Base-by-base conservation (phyloP, 2,113 vertebrate genomes). In the Apus apus region DNA sequence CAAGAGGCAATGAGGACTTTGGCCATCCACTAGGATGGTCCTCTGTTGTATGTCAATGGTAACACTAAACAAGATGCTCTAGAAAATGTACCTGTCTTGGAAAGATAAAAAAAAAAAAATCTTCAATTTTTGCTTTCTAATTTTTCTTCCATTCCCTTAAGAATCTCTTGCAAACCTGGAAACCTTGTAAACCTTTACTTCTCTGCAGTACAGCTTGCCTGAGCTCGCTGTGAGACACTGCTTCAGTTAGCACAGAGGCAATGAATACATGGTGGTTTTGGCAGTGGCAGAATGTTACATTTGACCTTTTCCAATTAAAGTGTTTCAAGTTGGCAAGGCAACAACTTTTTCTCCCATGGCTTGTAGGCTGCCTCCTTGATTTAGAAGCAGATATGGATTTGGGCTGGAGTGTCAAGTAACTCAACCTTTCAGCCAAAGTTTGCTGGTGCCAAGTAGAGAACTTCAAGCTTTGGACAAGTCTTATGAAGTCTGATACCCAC, bases 401-500 rank as follows among this genome's bases (percentile, higher is more conserved):
- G 40, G 27, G 27, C 17, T 82, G 43, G 23, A 71, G n/a, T 17
- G 34, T 5, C 30, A 43, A 26, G 4, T 19, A 66, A 56, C 13
- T 53, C n/a, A 60, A 2, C 34, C 30, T 67, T 71, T 27, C 21
- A 67, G 53, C 5, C 2, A 2, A 40, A 48, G 17, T 61, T 87
- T 85, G 22, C 36, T 81, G 46, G 18, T 85, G 29, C 43, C 25
- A 76, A 65, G 23, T 20, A 57, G 13, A 8, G 26, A 82, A 45
- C 9, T 12, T 34, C 23, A 17, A 78, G 48, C 45, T 91, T 73
- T 7, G 1, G 19, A 7, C 19, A 57, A 20, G 11, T 48, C 18
- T 13, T 68, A 5, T 1, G 0, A 53, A 88, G 54, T 11, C 8
- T 2, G 2, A 43, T 58, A 45, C 8, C 11, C 12, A 11, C 0